Percentiles rank a stretch among this genome's conserved stretches.
Evolutionary conservation across 2,113 vertebrate genomes (phyloP).

Genomic region (Dasypus novemcinctus): DNA sequence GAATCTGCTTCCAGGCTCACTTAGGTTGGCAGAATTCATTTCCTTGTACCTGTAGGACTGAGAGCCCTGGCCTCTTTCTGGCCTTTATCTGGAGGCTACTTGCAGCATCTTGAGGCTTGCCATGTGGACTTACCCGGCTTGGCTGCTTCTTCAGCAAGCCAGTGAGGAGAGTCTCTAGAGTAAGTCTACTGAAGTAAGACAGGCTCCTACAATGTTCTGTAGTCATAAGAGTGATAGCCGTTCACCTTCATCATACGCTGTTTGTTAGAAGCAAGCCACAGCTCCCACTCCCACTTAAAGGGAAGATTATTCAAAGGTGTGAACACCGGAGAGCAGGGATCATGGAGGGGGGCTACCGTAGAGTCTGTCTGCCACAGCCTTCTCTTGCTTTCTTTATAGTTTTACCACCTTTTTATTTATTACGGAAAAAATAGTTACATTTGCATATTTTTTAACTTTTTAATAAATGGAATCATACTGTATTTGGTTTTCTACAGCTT

Average conservation of each 20-base stretch:
- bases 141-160: neutral
- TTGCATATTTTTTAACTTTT: neutral
- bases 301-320: neutral
- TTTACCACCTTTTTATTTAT: neutral
- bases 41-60: neutral
- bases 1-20: neutral
- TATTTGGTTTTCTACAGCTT: neutral
- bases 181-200: neutral
- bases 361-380: neutral
- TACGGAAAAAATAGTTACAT: neutral
- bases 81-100: no score
- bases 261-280: neutral
- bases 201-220: no score
- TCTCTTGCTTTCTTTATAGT: neutral
- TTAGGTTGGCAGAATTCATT: no score
- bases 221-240: neutral
- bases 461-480: neutral
- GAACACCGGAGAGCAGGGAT: neutral
- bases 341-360: neutral
- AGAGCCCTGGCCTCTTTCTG: neutral
- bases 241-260: fast-evolving
- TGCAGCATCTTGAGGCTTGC: neutral
- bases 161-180: neutral
- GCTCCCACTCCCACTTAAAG: neutral
- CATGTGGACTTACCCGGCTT: neutral